Percentiles rank a stretch among this genome's conserved stretches.
These are phyloP conservation scores for Thysanoteuthis rhombus DNA, from an alignment of 2,888 invertebrate genomes.

Conservation along the genomic window DNA sequence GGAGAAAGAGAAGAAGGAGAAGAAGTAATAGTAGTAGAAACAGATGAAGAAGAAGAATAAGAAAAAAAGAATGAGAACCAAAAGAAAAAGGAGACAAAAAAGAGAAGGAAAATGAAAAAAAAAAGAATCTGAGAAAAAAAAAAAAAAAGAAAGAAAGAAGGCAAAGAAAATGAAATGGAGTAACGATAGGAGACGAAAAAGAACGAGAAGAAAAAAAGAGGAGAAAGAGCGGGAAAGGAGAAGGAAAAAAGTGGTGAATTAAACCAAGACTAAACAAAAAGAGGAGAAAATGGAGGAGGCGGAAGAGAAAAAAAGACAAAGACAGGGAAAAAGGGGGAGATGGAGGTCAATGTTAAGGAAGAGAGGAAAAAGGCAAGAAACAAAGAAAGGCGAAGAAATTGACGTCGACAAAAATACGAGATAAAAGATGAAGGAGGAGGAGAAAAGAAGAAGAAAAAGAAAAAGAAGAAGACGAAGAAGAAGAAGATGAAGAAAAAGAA, in stretches of 20 bases:
- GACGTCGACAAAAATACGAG: too few species aligned
- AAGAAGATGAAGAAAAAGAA: neutral
- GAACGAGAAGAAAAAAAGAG: neutral
- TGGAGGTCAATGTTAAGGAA: too few species aligned
- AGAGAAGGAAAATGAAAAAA: neutral
- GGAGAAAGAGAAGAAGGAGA: neutral
- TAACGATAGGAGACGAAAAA: neutral
- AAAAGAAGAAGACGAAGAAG: neutral
- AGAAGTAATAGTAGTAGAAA: too few species aligned
- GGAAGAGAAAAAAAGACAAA: neutral
- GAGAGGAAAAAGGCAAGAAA: neutral
- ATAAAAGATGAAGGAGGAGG: neutral
- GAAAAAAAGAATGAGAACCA: neutral
- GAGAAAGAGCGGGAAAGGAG: neutral
- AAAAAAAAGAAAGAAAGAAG: neutral
- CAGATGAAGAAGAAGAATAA: neutral
- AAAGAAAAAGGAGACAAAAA: neutral
- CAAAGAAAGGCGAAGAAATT: neutral
- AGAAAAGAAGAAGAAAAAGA: neutral
- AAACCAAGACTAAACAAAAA: too few species aligned
- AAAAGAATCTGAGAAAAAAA: neutral
- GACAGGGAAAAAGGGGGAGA: neutral
- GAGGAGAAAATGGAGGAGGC: neutral
- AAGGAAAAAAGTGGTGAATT: too few species aligned
- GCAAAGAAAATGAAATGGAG: neutral